Evolutionary conservation across 2,797 vertebrate species (phyloP).

Genomic region (Valencia hispanica): DNA sequence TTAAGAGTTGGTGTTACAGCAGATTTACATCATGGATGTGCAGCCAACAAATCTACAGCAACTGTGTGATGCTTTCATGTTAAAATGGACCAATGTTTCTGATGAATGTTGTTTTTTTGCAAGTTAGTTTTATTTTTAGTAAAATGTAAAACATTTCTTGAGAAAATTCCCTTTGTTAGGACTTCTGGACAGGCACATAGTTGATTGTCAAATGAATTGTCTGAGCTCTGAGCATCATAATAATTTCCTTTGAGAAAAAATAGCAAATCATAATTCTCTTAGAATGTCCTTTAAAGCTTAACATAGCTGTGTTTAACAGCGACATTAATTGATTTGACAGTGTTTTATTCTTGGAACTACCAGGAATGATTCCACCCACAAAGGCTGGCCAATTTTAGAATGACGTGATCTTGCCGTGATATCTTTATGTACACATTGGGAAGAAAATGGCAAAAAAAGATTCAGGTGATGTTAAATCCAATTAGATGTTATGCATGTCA

Average conservation of each 20-base stretch:
- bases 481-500: conserved; percentile 32
- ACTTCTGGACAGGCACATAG: not conserved
- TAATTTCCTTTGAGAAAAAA: not conserved
- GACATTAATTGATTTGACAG: conserved; percentile 9
- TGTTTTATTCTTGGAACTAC: not conserved
- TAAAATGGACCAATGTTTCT: too few relatives aligned
- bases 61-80: too few relatives aligned
- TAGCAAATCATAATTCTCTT: not conserved
- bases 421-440: conserved; percentile 11
- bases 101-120: too few relatives aligned
- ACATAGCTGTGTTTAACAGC: conserved; percentile 10
- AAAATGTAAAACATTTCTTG: not conserved
- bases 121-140: not conserved
- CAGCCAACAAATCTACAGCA: too few relatives aligned
- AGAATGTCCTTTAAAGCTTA: not conserved
- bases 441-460: conserved; percentile 17
- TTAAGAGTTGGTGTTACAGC: too few relatives aligned
- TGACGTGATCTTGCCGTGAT: not conserved
- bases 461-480: conserved; percentile 48
- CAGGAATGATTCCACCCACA: not conserved
- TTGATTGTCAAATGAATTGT: not conserved
- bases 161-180: not conserved
- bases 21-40: too few relatives aligned
- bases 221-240: not conserved
- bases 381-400: not conserved